Evolutionary conservation across 2,113 vertebrate species (phyloP), one percentile per base, ranked within the genome.

Genomic region (Parotia lawesii): DNA sequence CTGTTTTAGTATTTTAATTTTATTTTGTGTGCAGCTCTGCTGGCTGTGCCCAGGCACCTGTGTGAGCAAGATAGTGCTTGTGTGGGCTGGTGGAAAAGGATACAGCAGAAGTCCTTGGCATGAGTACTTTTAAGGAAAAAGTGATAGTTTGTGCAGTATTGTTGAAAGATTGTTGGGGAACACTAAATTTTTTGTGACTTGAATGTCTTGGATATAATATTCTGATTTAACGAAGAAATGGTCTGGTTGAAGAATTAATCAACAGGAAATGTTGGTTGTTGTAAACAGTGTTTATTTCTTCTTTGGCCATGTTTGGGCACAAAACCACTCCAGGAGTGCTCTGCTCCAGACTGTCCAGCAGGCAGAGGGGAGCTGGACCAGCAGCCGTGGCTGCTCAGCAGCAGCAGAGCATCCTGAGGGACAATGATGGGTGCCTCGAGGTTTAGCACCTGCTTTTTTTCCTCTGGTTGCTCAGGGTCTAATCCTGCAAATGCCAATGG

Each of bases 31-130:
- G 2, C 4, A 85, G 33, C 15, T 60, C 45, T 58, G 70, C 69
- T 79, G 25, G 57, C 67, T 48, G n/a, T 70, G 78, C 65, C 70
- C 9, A 18, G 48, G 33, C 88, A 91, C 94, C 81, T 95, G 93
- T 22, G 1, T 6, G 25, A 81, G 72, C 35, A n/a, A 94, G 95
- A 86, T 45, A 80, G 33, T 3, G 3, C 58, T 89, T 81, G 80
- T 8, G 57, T 95, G 88, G 84, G 85, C 60, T 80, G 76, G 5
- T 51, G 44, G 61, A 29, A 65, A 53, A 61, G 50, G 77, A 61
- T 3, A 6, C 22, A 47, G 66, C 18, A 74, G 27, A 53, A 85
- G 69, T 66, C 75, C 75, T 94, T 96, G 94, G 57, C 33, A 23
- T 42, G 44, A 1, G 27, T 38, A 13, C 57, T 50, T 70, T 47